Base-by-base conservation (phyloP, 1,140 invertebrate genomes). In the Geopemphigus sp. region DNA sequence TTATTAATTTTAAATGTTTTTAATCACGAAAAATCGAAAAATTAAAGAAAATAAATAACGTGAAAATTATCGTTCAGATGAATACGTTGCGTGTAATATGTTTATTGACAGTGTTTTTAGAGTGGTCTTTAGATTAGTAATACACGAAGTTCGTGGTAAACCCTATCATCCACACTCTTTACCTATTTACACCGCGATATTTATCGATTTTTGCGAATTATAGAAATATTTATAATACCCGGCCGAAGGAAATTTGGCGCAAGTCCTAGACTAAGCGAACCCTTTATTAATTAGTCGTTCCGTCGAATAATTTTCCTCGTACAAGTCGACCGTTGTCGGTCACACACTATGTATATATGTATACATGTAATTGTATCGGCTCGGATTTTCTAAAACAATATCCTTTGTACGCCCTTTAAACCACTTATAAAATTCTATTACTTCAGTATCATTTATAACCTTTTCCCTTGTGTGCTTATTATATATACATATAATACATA, bases 231-330 rank as follows among this genome's bases (percentile, higher is more conserved):
- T 53, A 10, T 24, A 50, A 50, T 2, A 53, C n/a, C 32, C 39
- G 17, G 0, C 26, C 11, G 45, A 45, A 53, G 14, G 24, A 70
- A 70, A 53, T 53, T 53, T 70, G 47, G 66, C 66, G 24, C 19
- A 10, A 14, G 26, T 70, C 47, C 45, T 24, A 70, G 6, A 3
- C 22, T 19, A 53, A 70, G 50, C 26, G 22, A 11, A 29, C 32
- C 24, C 6, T 70, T 26, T 22, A 70, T 70, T 70, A 70, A 70
- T 70, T 22, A 70, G 47, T 39, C 32, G 32, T 53, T 19, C 15
- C 53, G 47, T 70, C 47, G 47, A 70, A 53, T 24, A 26, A 70
- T 15, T 70, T 50, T 70, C 22, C 24, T 26, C 22, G 39, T 15
- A 3, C 14, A 1, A 8, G 10, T 0, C 39, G 39, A 47, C n/a